Conservation (phyloP, 2,797 vertebrate species). For the Poeciliopsis turneri region DNA sequence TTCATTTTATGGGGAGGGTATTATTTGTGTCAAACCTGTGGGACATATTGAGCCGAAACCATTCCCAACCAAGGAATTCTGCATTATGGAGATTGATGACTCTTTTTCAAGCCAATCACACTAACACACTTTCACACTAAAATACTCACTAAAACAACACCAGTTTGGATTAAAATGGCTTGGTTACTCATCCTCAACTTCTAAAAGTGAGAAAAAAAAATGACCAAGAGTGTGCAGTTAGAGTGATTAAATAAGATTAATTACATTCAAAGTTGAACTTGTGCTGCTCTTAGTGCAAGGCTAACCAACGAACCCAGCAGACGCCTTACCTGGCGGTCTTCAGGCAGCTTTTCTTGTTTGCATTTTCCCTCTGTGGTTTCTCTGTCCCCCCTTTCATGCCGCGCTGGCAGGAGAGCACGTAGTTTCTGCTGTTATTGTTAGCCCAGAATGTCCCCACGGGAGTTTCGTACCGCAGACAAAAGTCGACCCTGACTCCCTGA, state of each 20-base stretch:
- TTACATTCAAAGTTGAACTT: neutral
- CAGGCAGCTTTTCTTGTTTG: conserved; percentile 90
- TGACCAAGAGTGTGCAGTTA: neutral
- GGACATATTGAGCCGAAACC: neutral
- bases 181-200: neutral
- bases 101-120: neutral
- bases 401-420: conserved; percentile 86
- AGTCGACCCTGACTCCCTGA: conserved; percentile 87
- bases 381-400: conserved; percentile 65
- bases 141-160: conserved; percentile 2
- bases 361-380: conserved; percentile 71
- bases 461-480: conserved; percentile 95
- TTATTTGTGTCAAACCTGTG: neutral
- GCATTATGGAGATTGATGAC: neutral
- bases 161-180: conserved; percentile 1
- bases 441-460: conserved; percentile 91
- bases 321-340: conserved; percentile 86
- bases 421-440: conserved; percentile 91
- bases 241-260: neutral
- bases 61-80: neutral
- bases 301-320: neutral
- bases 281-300: neutral
- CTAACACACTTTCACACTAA: neutral
- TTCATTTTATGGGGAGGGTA: neutral
- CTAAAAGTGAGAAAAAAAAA: conserved; percentile 1